Base-by-base conservation (phyloP, 2,113 vertebrate species). In the Thinocorus orbignyianus region DNA sequence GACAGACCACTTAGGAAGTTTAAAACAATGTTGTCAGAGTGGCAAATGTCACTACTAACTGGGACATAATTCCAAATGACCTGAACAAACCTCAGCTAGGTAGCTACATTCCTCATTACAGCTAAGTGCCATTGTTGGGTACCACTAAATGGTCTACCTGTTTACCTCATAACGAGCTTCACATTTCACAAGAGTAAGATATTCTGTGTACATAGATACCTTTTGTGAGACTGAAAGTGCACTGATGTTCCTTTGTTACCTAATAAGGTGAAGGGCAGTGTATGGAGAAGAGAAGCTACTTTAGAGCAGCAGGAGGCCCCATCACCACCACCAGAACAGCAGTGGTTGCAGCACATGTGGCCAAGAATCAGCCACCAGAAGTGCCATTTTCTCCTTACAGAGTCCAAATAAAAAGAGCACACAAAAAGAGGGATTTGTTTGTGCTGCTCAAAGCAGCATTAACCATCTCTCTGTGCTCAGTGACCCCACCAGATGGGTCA, bases 191-290 rank as follows among this genome's bases (percentile, higher is more conserved):
- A 64, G 24, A 66, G 16, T 4, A 69, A 81, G 33, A 14, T 7
- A 12, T 80, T 70, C 22, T 78, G 41, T 6, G 2, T 51, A 52
- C 25, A 12, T 18, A 3, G 0, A 0, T 12, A 18, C 28, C 22
- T 49, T 46, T 33, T 2, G 1, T 28, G 33, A 87, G 55, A 80
- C 26, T 11, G 55, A 70, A 85, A 78, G 64, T 10, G 13, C 28
- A 19, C 31, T 37, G 13, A 22, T 2, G n/a, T 54, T 44, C 46
- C 23, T 37, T 24, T 30, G 7, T 6, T 55, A 60, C 51, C 65
- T 42, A 15, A 58, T 0, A 7, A 68, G 31, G 48, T 31, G 65
- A 81, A 57, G 0, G 0, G 33, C 30, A 65, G 33, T 3, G 23
- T 1, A 1, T 13, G 52, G 24, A 85, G 57, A 52, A 81, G 25